Percentiles rank a stretch among this genome's conserved stretches.
Conservation (phyloP, 2,797 vertebrate genomes). For the Gastrophryne carolinensis region DNA sequence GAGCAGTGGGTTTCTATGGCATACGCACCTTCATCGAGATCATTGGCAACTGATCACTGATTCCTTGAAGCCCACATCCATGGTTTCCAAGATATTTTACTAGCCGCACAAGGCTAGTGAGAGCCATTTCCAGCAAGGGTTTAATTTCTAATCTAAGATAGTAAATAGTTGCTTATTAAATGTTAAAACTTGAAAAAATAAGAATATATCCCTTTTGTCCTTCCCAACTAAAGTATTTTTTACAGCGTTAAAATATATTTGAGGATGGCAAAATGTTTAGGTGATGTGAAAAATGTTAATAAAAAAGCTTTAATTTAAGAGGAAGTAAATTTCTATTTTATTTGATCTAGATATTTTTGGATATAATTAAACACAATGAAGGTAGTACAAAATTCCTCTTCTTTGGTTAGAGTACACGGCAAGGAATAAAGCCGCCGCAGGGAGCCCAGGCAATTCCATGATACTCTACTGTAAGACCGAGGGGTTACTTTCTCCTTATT, state of each 20-base stretch:
- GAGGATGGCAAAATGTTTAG: conserved; percentile 47
- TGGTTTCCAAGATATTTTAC: too few relatives aligned
- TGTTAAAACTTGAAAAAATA: conserved; percentile 64
- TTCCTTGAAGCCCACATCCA: too few relatives aligned
- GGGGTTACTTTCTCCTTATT: conserved; percentile 79
- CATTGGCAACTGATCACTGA: too few relatives aligned
- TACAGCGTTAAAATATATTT: conserved; percentile 66
- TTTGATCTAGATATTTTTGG: conserved; percentile 79
- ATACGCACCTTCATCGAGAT: too few relatives aligned
- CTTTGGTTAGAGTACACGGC: conserved; percentile 56
- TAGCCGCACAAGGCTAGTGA: too few relatives aligned
- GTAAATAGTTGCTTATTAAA: conserved; percentile 55
- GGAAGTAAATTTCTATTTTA: conserved; percentile 67
- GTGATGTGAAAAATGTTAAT: conserved; percentile 55
- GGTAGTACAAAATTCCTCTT: conserved; percentile 66
- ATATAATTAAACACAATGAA: conserved; percentile 71
- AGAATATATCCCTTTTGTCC: conserved; percentile 56
- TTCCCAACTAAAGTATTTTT: conserved; percentile 72
- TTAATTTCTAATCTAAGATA: neutral
- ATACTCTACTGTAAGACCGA: conserved; percentile 84
- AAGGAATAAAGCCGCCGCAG: conserved; percentile 68
- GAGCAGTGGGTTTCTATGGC: too few relatives aligned
- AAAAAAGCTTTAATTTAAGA: conserved; percentile 80
- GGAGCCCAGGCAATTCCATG: conserved; percentile 77
- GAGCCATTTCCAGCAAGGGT: too few relatives aligned